Conservation (phyloP, 2,888 invertebrate genomes). For the Chromoteleia sp. region DNA sequence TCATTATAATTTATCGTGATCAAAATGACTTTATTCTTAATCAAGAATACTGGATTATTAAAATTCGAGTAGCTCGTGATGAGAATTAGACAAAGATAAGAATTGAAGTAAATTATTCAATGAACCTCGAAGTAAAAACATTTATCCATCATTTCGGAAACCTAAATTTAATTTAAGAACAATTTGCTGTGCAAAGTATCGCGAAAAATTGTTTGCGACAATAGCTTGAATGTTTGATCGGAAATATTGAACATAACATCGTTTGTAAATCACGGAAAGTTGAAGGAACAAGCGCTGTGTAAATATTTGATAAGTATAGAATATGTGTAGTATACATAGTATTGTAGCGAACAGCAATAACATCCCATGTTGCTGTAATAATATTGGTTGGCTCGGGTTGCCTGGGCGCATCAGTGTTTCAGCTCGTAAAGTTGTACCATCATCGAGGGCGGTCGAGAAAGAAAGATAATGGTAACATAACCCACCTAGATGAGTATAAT, state of each 20-base stretch:
- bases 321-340: slow-evolving; percentile 15
- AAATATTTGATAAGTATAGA: slow-evolving; percentile 61
- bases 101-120: too few species aligned
- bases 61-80: too few species aligned
- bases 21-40: too few species aligned
- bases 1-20: too few species aligned
- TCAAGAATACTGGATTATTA: too few species aligned
- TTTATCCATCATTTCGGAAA: too few species aligned
- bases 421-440: slow-evolving; percentile 80
- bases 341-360: slow-evolving; percentile 56
- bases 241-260: slow-evolving; percentile 35
- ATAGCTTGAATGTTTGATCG: slow-evolving; percentile 35
- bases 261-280: slow-evolving; percentile 39
- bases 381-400: slow-evolving; percentile 48
- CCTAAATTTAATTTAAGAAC: too few species aligned
- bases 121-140: too few species aligned
- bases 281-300: slow-evolving; percentile 29
- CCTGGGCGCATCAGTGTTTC: slow-evolving; percentile 73
- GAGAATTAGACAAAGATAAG: too few species aligned
- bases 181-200: slow-evolving; percentile 14
- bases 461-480: slow-evolving; percentile 68
- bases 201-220: slow-evolving; percentile 4
- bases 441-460: slow-evolving; percentile 73
- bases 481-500: slow-evolving; percentile 77
- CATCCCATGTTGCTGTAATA: slow-evolving; percentile 66